Conservation (phyloP, 2,797 vertebrate species). For the Vespertilio murinus region DNA sequence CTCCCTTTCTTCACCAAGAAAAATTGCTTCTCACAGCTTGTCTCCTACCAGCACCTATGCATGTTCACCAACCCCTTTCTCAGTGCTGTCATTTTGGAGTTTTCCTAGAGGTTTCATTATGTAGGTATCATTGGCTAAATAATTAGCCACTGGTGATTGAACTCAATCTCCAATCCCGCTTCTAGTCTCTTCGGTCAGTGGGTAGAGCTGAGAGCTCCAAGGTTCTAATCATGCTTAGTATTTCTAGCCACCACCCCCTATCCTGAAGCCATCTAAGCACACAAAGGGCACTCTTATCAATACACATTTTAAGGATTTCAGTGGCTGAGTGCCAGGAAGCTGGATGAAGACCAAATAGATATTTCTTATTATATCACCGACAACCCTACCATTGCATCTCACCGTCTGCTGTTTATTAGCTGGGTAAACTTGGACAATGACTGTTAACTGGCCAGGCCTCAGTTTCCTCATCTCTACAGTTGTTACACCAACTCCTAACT, state of each 20-base stretch:
- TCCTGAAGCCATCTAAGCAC: background rate
- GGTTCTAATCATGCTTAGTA: background rate
- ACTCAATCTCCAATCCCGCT: background rate
- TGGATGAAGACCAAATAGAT: background rate
- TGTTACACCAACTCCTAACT: too few species aligned
- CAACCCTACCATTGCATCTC: background rate
- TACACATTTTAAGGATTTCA: background rate
- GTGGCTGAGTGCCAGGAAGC: background rate
- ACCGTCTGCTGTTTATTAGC: background rate
- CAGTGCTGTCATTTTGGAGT: too few species aligned
- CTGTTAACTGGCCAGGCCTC: background rate
- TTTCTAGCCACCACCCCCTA: background rate
- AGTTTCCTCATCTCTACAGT: background rate
- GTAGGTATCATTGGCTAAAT: background rate
- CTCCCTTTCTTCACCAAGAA: background rate
- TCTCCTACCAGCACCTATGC: too few species aligned
- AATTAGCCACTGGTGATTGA: background rate
- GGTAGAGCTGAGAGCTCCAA: background rate
- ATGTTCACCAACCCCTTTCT: background rate
- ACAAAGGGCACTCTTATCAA: background rate
- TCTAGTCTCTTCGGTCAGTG: background rate
- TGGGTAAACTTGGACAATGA: too few species aligned
- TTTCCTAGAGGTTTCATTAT: background rate
- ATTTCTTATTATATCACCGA: background rate
- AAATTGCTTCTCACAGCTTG: background rate